Conservation (phyloP, 2,797 vertebrate species). For the Oceanodroma leucorhoa region DNA sequence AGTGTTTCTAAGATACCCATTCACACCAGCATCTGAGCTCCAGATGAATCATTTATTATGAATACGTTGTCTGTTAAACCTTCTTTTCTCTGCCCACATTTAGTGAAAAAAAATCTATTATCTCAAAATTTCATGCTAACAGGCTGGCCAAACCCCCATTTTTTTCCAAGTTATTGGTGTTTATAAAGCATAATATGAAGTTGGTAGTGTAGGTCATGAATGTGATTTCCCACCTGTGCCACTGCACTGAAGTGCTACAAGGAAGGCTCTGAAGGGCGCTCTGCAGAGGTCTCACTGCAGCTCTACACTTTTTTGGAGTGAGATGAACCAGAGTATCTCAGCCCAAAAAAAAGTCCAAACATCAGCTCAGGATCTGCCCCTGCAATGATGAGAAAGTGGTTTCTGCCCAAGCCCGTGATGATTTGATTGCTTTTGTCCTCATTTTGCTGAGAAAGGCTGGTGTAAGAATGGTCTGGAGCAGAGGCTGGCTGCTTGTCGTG, state of each 20-base stretch:
- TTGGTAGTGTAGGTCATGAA: neutral
- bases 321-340: neutral
- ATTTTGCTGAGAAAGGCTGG: neutral
- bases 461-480: neutral
- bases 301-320: neutral
- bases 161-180: neutral
- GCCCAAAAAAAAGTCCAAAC: neutral
- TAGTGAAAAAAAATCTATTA: neutral
- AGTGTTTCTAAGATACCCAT: neutral
- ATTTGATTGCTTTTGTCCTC: neutral
- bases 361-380: neutral
- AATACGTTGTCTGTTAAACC: neutral
- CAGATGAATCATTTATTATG: constrained; percentile 10
- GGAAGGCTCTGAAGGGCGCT: neutral
- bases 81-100: neutral
- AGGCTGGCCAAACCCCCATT: neutral
- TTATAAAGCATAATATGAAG: neutral
- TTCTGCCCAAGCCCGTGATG: neutral
- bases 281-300: neutral
- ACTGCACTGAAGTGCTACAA: neutral
- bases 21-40: neutral
- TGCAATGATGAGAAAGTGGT: neutral
- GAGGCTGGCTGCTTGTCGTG: neutral
- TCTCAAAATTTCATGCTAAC: neutral
- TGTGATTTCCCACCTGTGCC: neutral